Conservation (phyloP, 2,113 vertebrate genomes). For the Mirza zaza region DNA sequence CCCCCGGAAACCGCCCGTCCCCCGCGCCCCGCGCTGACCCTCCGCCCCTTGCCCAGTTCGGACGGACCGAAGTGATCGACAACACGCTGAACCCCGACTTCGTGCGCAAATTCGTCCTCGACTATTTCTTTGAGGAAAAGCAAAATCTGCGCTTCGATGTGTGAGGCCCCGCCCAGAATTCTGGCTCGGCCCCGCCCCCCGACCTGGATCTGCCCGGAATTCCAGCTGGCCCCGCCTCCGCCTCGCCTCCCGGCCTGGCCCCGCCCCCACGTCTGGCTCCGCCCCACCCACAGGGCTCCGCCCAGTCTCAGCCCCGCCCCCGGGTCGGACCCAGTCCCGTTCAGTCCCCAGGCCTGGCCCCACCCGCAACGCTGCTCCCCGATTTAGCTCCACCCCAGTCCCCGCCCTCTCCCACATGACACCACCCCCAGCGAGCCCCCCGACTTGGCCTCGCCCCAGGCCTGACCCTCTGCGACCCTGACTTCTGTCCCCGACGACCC, state of each 20-base stretch:
- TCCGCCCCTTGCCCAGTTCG: constrained; percentile 85
- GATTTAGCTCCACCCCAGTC: neutral
- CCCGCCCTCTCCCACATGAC: neutral
- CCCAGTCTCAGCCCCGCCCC: neutral
- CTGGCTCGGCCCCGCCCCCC: neutral
- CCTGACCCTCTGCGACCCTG: neutral
- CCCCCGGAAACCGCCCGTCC: neutral
- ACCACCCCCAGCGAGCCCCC: neutral
- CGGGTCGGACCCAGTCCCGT: neutral
- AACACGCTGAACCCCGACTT: constrained; percentile 98
- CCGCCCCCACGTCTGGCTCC: neutral
- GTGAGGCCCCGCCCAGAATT: constrained; percentile 86
- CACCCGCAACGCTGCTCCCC: neutral
- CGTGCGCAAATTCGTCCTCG: constrained; percentile 95
- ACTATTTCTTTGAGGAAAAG: constrained; percentile 99
- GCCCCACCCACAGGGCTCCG: neutral
- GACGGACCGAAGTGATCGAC: constrained; percentile 96
- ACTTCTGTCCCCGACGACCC: neutral
- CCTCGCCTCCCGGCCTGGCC: neutral
- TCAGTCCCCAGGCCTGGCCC: neutral
- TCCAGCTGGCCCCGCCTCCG: neutral
- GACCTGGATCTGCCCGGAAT: neutral
- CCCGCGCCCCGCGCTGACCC: neutral
- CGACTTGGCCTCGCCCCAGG: neutral
- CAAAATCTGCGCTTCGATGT: constrained; percentile 97